phyloP scores from a whole-genome alignment of 1,140 invertebrate species.

The Hylaeus volcanicus region DNA sequence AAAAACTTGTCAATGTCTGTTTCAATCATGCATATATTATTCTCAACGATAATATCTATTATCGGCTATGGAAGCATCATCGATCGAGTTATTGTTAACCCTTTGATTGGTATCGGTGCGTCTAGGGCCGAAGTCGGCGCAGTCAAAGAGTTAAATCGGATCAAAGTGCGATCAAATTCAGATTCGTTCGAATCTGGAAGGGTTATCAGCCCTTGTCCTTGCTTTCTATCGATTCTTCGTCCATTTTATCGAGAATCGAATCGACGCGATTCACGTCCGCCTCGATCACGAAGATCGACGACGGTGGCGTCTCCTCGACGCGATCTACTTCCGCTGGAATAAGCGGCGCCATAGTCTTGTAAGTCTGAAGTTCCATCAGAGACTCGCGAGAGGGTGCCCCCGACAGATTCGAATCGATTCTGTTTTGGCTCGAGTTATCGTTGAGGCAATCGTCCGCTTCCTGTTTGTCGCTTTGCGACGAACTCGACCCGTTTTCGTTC shows the following conservation, averaged over 20 bases:
- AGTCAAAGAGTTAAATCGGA: background rate
- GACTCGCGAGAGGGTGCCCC: slow-evolving; percentile 7
- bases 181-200: background rate
- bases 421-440: slow-evolving; percentile 9
- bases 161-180: background rate
- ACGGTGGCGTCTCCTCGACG: slow-evolving; percentile 47
- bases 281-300: slow-evolving; percentile 67
- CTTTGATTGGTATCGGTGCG: too few species aligned
- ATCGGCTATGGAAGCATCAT: background rate
- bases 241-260: slow-evolving; percentile 35
- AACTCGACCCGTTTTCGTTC: background rate
- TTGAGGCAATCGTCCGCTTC: slow-evolving; percentile 15
- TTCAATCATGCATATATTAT: background rate
- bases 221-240: slow-evolving; percentile 26
- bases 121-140: too few species aligned
- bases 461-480: slow-evolving; percentile 22
- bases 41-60: background rate
- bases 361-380: slow-evolving; percentile 58
- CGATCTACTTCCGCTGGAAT: slow-evolving; percentile 34
- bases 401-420: slow-evolving; percentile 9
- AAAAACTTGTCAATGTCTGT: background rate
- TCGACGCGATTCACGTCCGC: slow-evolving; percentile 62
- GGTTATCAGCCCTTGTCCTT: slow-evolving; percentile 33
- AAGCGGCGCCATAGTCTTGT: slow-evolving; percentile 47
- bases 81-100: background rate